These are phyloP conservation scores for Drosophila setosimentum DNA, from an alignment of 2,888 invertebrate species.

Conservation along the genomic window DNA sequence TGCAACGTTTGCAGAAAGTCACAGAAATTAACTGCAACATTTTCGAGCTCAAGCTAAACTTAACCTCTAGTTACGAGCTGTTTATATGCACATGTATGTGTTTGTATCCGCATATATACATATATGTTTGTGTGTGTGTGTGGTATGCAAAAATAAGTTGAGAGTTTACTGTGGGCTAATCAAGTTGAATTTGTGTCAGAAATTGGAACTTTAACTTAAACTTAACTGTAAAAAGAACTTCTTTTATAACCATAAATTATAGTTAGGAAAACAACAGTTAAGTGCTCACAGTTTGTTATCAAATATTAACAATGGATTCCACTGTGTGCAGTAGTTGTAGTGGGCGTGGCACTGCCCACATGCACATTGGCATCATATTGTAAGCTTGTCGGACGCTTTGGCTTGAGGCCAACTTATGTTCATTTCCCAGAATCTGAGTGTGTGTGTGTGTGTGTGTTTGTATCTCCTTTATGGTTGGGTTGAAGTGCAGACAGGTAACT, in stretches of 20 bases:
- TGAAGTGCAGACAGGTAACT: constrained; percentile 18
- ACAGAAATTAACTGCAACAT: constrained; percentile 67
- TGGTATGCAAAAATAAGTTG: background rate
- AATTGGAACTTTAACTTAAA: constrained; percentile 2
- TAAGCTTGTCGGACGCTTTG: constrained; percentile 44
- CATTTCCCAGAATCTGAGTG: constrained; percentile 21
- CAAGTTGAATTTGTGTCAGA: background rate
- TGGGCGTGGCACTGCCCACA: constrained; percentile 14
- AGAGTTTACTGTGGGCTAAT: constrained; percentile 5
- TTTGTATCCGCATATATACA: background rate
- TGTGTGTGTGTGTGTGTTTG: constrained; percentile 12
- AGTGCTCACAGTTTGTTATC: background rate
- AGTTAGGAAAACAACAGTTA: background rate
- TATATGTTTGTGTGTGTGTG: background rate
- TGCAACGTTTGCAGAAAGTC: constrained; percentile 58
- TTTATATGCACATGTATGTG: background rate
- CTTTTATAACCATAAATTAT: background rate
- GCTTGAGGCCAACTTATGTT: constrained; percentile 56
- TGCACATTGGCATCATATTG: constrained; percentile 25
- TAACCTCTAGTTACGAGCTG: constrained; percentile 25
- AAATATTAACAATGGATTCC: background rate
- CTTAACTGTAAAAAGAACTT: background rate
- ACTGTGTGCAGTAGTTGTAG: constrained; percentile 14
- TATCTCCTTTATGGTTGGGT: constrained; percentile 6
- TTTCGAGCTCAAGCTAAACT: constrained; percentile 40